Evolutionary conservation across 2,113 vertebrate species (phyloP).

Genomic region (Lagopus leucura): DNA sequence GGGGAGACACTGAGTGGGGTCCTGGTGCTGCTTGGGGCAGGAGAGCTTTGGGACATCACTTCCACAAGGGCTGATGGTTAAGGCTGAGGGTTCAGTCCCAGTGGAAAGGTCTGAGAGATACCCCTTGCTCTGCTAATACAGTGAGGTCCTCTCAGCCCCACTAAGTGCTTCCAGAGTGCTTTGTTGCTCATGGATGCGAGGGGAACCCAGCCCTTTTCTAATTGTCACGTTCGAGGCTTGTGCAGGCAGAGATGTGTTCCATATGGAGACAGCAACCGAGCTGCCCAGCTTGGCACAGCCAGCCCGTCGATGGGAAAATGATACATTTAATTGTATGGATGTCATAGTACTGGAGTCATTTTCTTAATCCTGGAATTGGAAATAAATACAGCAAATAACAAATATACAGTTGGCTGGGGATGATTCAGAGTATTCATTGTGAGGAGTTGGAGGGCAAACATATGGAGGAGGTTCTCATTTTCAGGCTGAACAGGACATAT

Average conservation of each 20-base stretch:
- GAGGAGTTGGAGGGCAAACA: neutral
- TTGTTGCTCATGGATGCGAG: neutral
- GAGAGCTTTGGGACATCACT: neutral
- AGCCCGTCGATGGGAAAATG: constrained; percentile 11
- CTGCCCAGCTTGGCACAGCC: neutral
- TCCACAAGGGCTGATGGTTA: neutral
- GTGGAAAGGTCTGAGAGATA: neutral
- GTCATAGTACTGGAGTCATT: neutral
- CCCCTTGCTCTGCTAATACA: neutral
- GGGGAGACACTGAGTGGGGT: neutral
- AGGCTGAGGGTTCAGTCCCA: neutral
- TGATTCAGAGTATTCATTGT: constrained; percentile 2
- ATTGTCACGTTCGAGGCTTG: neutral
- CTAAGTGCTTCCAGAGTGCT: constrained; percentile 20
- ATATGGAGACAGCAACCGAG: neutral
- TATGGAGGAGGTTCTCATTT: neutral
- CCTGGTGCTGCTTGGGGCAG: neutral
- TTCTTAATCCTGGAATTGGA: neutral
- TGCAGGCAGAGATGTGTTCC: neutral
- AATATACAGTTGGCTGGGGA: neutral
- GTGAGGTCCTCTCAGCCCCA: neutral
- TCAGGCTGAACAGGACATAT: neutral
- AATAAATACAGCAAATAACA: constrained; percentile 22
- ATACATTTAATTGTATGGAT: neutral
- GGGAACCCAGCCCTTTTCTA: neutral